Percentiles rank a stretch among this genome's conserved stretches.
Evolutionary conservation across 2,113 vertebrate genomes (phyloP).

Genomic region (Dolichallabes microphthalmus): DNA sequence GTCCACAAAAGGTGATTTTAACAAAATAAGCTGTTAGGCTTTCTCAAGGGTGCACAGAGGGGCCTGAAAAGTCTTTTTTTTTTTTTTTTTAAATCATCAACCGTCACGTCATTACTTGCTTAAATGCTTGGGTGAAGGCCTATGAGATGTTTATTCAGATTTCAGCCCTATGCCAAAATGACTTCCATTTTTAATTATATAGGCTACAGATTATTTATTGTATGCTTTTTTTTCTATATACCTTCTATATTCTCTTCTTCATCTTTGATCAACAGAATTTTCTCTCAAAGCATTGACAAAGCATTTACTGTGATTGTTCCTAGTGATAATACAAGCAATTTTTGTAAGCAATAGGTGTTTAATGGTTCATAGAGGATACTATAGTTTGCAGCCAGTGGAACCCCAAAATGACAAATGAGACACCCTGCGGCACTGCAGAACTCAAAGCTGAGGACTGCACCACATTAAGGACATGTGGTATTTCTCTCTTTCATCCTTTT

Average conservation of each 20-base stretch:
- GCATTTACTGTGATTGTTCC: background rate
- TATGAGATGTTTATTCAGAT: background rate
- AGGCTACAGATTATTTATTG: background rate
- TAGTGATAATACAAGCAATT: background rate
- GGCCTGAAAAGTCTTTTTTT: background rate
- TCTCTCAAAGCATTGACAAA: background rate
- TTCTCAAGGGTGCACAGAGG: background rate
- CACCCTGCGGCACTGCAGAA: background rate
- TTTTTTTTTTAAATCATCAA: background rate
- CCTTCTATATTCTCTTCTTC: background rate
- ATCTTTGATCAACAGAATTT: background rate
- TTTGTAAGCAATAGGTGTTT: background rate
- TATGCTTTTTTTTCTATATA: background rate
- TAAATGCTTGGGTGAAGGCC: background rate
- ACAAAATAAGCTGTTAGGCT: background rate
- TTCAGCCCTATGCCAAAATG: background rate
- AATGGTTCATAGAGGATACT: background rate
- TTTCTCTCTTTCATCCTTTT: background rate
- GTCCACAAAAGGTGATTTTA: background rate
- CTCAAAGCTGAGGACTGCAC: background rate
- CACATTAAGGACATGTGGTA: background rate
- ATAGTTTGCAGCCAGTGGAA: background rate
- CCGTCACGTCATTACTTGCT: background rate
- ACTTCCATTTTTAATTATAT: background rate
- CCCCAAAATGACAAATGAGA: background rate